phyloP scores from a whole-genome alignment of 2,113 vertebrate genomes.

The Podarcis cretensis region DNA sequence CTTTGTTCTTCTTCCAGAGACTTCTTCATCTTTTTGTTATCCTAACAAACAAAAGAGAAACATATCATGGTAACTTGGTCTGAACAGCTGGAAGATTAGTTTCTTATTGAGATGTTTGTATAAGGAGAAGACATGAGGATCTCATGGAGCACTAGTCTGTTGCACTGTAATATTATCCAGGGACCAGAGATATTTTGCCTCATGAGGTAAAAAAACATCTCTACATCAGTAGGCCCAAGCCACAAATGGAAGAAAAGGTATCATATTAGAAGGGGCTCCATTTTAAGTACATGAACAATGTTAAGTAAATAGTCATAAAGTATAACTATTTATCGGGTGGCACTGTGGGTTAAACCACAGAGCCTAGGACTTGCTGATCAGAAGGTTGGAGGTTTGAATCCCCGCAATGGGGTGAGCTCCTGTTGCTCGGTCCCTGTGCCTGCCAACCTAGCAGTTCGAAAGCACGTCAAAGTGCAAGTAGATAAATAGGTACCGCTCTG shows the following conservation, averaged over 20 bases:
- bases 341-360: no score
- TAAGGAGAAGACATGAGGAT: neutral
- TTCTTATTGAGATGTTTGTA: neutral
- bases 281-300: neutral
- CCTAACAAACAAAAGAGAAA: constrained; percentile 76
- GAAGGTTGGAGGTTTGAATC: no score
- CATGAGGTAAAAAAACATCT: neutral
- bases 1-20: constrained; percentile 95
- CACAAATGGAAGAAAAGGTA: neutral
- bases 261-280: neutral
- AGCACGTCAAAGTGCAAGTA: no score
- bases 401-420: no score
- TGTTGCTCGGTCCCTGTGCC: no score
- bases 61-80: neutral
- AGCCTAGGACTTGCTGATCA: no score
- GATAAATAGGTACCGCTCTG: no score
- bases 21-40: constrained; percentile 97
- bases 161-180: neutral
- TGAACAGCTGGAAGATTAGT: neutral
- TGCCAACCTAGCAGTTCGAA: no score
- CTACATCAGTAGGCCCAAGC: neutral
- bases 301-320: neutral
- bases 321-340: no score
- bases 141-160: neutral
- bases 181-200: neutral